Evolutionary conservation across 2,797 vertebrate genomes (phyloP), one percentile per base, ranked within the genome.

Genomic region (Anniella stebbinsi): DNA sequence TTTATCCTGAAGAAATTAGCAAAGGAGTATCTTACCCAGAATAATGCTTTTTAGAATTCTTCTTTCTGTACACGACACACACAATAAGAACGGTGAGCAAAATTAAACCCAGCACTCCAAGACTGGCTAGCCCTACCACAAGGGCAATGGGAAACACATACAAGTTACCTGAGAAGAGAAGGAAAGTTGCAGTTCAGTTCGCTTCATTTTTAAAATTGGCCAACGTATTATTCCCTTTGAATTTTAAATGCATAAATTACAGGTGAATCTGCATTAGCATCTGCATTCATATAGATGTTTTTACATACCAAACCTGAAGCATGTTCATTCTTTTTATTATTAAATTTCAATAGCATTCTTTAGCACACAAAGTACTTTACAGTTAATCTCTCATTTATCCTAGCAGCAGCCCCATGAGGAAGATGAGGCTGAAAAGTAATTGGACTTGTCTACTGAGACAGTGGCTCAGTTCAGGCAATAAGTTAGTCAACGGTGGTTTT

Each of bases 41-140:
- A n/a, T 99, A 99, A 87, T 98, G 97, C 70, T 98, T 98, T 93
- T 97, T 98, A 80, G 96, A 97, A 95, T 97, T 98, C 89, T 97
- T 98, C 95, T 98, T 97, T 96, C 97, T 98, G 92, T 98, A 97
- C 92, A 98, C 94, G 38, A 98, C 86, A 95, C 98, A 98, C 93
- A 98, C 97, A 15, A 97, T 96, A 93, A 97, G 92, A 73, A 97
- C 96, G 57, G 98, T 96, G 92, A 99, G 97, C 95, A 98, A 95
- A 90, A 98, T 93, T 92, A 99, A 97, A 84, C 98, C 97, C 0
- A 98, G 92, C 72, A 98, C 94, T 80, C 97, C 98, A 1, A 98
- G 98, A n/a, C 98, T 97, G 33, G 98, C 98, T 4, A 96, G 97
- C 12, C 98, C 98, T 36, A 98, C 97, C 92, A 99, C 98, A 41